Evolutionary conservation across 2,797 vertebrate species (phyloP).

Genomic region (Dendrocincla tyrannina): DNA sequence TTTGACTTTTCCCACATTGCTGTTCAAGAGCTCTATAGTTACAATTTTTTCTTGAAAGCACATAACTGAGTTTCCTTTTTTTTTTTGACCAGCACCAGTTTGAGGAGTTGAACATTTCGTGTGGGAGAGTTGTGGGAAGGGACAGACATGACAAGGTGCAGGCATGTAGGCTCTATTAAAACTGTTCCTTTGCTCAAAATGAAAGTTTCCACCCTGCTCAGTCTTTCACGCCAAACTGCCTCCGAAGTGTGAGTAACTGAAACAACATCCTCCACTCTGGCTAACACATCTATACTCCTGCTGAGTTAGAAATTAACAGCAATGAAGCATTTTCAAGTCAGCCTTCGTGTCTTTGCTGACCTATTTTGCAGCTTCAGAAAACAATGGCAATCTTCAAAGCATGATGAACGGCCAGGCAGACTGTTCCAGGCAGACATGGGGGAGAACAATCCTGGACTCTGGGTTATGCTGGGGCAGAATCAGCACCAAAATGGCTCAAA

Average conservation of each 20-base stretch:
- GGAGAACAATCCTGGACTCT: background rate
- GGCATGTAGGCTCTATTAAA: background rate
- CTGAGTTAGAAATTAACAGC: constrained; percentile 31
- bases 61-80: background rate
- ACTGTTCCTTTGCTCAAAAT: constrained; percentile 45
- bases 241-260: background rate
- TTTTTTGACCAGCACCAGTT: background rate
- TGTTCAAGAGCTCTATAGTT: background rate
- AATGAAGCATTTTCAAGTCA: background rate
- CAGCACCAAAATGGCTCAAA: background rate
- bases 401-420: accelerated
- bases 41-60: background rate
- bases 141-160: background rate
- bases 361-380: background rate
- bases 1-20: background rate
- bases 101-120: background rate
- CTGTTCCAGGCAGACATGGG: background rate
- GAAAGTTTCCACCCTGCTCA: constrained; percentile 17
- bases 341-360: background rate
- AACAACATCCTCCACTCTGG: background rate
- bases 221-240: background rate
- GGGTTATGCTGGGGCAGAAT: background rate
- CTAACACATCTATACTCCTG: background rate
- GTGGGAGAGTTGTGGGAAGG: background rate
- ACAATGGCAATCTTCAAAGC: background rate